Evolutionary conservation across 1,140 invertebrate genomes (phyloP).

Genomic region (Heliothis virescens): DNA sequence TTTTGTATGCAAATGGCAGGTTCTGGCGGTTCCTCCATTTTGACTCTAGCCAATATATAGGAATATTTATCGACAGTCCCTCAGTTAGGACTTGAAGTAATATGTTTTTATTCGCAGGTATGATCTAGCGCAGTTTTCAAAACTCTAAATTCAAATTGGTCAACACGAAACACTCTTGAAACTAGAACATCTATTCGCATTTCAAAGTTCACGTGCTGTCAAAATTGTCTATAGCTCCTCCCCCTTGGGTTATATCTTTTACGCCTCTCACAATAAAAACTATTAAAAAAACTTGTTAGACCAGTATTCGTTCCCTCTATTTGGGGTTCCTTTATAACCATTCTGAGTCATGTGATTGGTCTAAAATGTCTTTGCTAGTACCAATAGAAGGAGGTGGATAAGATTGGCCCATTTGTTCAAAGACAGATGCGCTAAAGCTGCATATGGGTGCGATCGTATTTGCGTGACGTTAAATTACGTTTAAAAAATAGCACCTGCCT

Average conservation of each 20-base stretch:
- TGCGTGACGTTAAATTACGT: constrained; percentile 25
- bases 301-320: constrained; percentile 11
- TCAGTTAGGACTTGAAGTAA: too few relatives aligned
- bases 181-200: background rate
- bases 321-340: constrained; percentile 16
- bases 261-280: constrained; percentile 16
- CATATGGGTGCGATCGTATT: constrained; percentile 15
- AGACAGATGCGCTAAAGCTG: constrained; percentile 24
- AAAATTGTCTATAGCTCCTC: constrained; percentile 13
- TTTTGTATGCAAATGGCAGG: too few relatives aligned
- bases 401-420: constrained; percentile 9
- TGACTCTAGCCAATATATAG: too few relatives aligned
- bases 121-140: too few relatives aligned
- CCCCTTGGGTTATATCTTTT: background rate
- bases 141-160: too few relatives aligned
- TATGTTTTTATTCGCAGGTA: too few relatives aligned
- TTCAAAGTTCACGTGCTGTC: background rate
- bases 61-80: too few relatives aligned
- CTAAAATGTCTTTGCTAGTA: constrained; percentile 11
- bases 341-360: constrained; percentile 31
- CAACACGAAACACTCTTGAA: background rate
- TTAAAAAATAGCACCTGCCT: constrained; percentile 27
- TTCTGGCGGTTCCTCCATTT: too few relatives aligned
- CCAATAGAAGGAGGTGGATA: constrained; percentile 23
- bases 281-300: constrained; percentile 21